Evolutionary conservation across 2,113 vertebrate species (phyloP).

Genomic region (Psophia crepitans): DNA sequence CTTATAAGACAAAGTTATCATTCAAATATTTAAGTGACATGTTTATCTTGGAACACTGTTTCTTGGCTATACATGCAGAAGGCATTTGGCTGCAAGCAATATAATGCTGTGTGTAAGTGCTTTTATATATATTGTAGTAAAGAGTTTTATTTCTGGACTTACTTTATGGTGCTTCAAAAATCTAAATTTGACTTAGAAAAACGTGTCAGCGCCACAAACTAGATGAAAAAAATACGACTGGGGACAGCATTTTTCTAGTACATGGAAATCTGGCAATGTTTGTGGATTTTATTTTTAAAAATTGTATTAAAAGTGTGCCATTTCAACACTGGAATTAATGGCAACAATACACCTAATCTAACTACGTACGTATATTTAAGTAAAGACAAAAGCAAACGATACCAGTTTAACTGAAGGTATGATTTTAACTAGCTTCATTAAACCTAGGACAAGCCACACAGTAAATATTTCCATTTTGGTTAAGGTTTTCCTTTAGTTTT

Average conservation of each 20-base stretch:
- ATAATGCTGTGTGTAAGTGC: not conserved
- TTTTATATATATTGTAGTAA: not conserved
- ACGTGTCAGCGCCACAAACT: not conserved
- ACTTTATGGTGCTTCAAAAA: not conserved
- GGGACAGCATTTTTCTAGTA: not conserved
- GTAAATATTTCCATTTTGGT: not conserved
- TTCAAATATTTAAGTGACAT: not conserved
- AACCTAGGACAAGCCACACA: not conserved
- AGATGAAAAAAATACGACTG: not conserved
- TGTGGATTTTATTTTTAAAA: not conserved
- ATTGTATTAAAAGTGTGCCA: not conserved
- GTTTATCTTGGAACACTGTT: not conserved
- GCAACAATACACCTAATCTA: not conserved
- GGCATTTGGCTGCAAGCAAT: not conserved
- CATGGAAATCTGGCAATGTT: not conserved
- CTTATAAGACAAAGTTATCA: not conserved
- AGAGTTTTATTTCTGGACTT: not conserved
- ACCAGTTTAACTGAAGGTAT: not conserved
- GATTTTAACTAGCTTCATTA: not conserved
- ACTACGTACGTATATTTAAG: not conserved
- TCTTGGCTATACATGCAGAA: not conserved
- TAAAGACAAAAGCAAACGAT: not conserved
- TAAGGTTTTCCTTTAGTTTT: not conserved
- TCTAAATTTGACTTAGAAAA: not conserved
- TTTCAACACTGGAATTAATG: not conserved